These are phyloP conservation scores for Eutolmus rufibarbis DNA, from an alignment of 2,888 invertebrate species.

Conservation along the genomic window DNA sequence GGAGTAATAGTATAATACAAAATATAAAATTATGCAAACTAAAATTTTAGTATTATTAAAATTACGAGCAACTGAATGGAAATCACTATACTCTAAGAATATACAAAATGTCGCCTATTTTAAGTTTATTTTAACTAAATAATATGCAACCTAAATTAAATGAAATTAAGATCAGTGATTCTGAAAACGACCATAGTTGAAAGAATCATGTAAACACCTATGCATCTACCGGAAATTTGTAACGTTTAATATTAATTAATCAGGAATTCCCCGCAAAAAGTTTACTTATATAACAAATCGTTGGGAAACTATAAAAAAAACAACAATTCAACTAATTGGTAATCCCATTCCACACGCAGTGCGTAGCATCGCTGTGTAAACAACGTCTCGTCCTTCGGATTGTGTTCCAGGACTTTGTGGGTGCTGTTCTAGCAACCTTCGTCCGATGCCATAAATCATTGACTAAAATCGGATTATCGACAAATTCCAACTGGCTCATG, in stretches of 20 bases:
- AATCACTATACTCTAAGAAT: too few relatives aligned
- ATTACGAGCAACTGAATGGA: too few relatives aligned
- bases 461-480: constrained; percentile 34
- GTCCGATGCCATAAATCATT: constrained; percentile 24
- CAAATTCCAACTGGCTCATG: constrained; percentile 37
- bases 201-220: too few relatives aligned
- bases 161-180: too few relatives aligned
- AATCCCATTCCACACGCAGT: background rate
- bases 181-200: too few relatives aligned
- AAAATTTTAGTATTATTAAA: too few relatives aligned
- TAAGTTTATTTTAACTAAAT: too few relatives aligned
- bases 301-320: background rate
- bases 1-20: too few relatives aligned
- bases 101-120: too few relatives aligned
- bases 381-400: background rate
- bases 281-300: background rate
- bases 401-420: background rate
- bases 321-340: background rate
- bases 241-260: background rate
- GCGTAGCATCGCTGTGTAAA: background rate
- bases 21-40: too few relatives aligned
- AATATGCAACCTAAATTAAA: too few relatives aligned
- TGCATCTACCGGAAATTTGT: too few relatives aligned
- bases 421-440: constrained; percentile 5
- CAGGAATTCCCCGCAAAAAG: background rate